phyloP scores from a whole-genome alignment of 2,888 invertebrate species.

The Euzophera pinguis region DNA sequence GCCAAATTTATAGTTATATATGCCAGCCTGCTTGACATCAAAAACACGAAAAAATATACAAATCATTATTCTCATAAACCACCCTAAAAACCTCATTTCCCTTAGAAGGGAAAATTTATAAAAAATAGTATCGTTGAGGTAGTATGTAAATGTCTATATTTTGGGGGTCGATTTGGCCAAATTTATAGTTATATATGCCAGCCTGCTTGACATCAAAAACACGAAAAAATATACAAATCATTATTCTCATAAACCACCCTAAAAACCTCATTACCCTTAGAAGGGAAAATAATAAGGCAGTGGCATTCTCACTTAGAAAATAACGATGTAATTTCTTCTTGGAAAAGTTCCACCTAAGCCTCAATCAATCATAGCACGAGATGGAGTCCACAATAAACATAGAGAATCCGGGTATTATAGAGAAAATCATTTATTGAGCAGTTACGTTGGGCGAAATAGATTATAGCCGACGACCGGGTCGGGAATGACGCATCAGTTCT shows the following conservation, averaged over 20 bases:
- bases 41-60: not conserved
- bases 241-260: not conserved
- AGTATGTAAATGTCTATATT: too few relatives aligned
- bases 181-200: too few relatives aligned
- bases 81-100: conserved; percentile 14
- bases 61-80: not conserved
- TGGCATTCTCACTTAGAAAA: conserved; percentile 28
- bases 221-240: not conserved
- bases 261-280: conserved; percentile 13
- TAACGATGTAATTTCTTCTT: conserved; percentile 55
- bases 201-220: too few relatives aligned
- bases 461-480: conserved; percentile 40
- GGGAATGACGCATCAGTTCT: conserved; percentile 36
- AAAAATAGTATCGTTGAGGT: too few relatives aligned
- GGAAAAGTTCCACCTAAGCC: conserved; percentile 57
- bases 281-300: conserved; percentile 10
- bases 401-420: conserved; percentile 54
- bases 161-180: too few relatives aligned
- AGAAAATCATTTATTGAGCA: conserved; percentile 57
- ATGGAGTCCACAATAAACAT: conserved; percentile 62
- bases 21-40: too few relatives aligned
- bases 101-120: not conserved
- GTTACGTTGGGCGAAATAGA: conserved; percentile 42
- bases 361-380: conserved; percentile 61
- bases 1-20: too few relatives aligned